Evolutionary conservation across 2,797 vertebrate genomes (phyloP).

Genomic region (Fistularia tabacaria): DNA sequence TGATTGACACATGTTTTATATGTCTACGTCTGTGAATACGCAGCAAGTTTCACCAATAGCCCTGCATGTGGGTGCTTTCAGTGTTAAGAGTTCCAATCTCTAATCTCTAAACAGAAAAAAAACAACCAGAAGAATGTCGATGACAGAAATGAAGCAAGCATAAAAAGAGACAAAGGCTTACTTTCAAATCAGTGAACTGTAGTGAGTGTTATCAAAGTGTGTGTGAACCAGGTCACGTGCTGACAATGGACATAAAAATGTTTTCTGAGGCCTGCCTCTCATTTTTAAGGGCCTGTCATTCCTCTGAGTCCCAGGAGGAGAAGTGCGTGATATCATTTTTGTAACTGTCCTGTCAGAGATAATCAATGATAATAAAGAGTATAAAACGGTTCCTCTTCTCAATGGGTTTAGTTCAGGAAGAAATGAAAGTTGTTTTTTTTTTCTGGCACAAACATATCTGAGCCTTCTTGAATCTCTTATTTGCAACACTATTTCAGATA

Average conservation of each 20-base stretch:
- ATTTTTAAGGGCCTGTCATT: constrained; percentile 36
- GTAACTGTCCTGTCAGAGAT: constrained; percentile 35
- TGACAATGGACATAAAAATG: constrained; percentile 13
- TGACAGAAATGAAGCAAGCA: constrained; percentile 27
- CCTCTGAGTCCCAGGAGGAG: constrained; percentile 14
- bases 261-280: constrained; percentile 11
- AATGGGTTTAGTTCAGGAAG: constrained; percentile 12
- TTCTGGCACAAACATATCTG: constrained; percentile 8
- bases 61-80: no score
- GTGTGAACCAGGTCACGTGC: constrained; percentile 17
- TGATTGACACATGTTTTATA: constrained; percentile 35
- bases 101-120: constrained; percentile 23
- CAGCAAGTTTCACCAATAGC: no score
- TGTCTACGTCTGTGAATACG: not conserved
- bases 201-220: constrained; percentile 29
- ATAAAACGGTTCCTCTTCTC: constrained; percentile 18
- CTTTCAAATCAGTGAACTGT: constrained; percentile 36
- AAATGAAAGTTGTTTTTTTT: constrained; percentile 13
- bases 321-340: constrained; percentile 33
- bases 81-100: constrained; percentile 12
- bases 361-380: constrained; percentile 20
- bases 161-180: constrained; percentile 43
- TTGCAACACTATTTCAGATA: constrained; percentile 5
- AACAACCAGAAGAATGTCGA: constrained; percentile 4
- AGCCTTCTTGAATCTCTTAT: not conserved